These are phyloP conservation scores for Catotricha subobsoleta DNA, from an alignment of 2,888 invertebrate species.

Conservation along the genomic window DNA sequence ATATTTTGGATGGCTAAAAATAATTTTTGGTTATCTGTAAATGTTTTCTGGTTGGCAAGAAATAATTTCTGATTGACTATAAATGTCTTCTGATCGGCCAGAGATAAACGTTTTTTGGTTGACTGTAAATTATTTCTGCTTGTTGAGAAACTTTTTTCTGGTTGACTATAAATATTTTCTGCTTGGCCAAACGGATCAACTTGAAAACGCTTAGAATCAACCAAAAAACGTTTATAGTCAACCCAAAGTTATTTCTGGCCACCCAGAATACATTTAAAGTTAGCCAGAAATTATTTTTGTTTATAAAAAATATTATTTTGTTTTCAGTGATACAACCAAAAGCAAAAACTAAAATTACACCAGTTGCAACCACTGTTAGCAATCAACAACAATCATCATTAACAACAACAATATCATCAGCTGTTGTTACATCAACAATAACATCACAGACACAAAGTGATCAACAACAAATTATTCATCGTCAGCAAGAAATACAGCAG, in stretches of 20 bases:
- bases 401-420: slow-evolving; percentile 18
- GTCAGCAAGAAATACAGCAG: slow-evolving; percentile 8
- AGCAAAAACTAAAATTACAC: background rate
- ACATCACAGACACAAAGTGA: slow-evolving; percentile 22
- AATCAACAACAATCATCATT: slow-evolving; percentile 11
- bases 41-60: too few relatives aligned
- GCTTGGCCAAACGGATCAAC: background rate
- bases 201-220: background rate
- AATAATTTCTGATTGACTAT: too few relatives aligned
- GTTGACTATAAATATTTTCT: background rate
- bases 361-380: slow-evolving; percentile 10
- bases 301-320: background rate
- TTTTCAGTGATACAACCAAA: slow-evolving; percentile 4
- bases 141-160: too few relatives aligned
- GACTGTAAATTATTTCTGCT: too few relatives aligned
- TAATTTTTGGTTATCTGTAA: too few relatives aligned
- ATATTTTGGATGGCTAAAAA: too few relatives aligned
- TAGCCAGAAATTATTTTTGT: background rate
- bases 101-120: too few relatives aligned
- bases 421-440: slow-evolving; percentile 24
- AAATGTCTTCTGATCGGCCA: too few relatives aligned
- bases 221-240: too few relatives aligned
- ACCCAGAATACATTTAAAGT: background rate
- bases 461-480: background rate
- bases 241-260: background rate